Evolutionary conservation across 2,888 invertebrate species (phyloP).

Genomic region (Therioaphis trifolii): DNA sequence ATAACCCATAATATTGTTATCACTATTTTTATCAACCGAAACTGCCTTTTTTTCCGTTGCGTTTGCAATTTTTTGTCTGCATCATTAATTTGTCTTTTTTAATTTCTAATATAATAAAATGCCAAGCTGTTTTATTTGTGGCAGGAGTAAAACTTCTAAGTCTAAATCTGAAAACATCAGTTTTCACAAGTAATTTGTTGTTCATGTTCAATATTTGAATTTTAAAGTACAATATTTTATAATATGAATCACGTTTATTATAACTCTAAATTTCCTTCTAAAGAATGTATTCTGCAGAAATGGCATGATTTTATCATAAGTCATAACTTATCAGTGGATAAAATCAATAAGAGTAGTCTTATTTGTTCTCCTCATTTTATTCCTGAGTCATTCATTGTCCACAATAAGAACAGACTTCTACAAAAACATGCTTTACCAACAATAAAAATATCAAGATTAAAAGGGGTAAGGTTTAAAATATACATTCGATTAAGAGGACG

Average conservation of each 20-base stretch:
- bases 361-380: constrained; percentile 17
- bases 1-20: not conserved
- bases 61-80: no score
- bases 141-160: not conserved
- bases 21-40: no score
- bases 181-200: not conserved
- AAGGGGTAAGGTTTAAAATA: not conserved
- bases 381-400: not conserved
- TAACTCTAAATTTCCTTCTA: not conserved
- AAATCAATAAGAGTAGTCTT: not conserved
- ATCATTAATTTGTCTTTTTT: not conserved
- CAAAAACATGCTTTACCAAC: constrained; percentile 10
- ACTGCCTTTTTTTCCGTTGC: no score
- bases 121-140: constrained; percentile 3
- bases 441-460: not conserved
- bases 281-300: not conserved
- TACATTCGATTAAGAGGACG: not conserved
- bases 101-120: not conserved
- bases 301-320: not conserved
- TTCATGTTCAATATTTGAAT: not conserved
- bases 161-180: not conserved
- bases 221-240: no score
- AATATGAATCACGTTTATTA: not conserved
- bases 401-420: not conserved
- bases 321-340: not conserved